These are phyloP conservation scores for Halcyon smyrnensis DNA, from an alignment of 2,797 vertebrate species.

Conservation along the genomic window DNA sequence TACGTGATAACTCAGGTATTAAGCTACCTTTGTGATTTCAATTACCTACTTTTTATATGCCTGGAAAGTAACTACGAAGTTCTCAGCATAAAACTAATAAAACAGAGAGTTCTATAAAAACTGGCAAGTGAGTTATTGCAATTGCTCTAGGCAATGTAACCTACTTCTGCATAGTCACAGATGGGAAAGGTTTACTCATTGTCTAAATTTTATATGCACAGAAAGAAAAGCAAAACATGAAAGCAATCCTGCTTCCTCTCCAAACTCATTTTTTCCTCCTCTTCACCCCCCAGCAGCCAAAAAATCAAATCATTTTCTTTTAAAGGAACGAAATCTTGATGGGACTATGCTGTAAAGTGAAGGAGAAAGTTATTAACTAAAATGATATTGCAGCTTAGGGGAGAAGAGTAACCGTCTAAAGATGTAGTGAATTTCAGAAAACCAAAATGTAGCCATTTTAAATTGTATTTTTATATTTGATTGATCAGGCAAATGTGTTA, in stretches of 20 bases:
- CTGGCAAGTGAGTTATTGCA: neutral
- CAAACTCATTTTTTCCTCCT: neutral
- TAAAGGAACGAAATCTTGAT: neutral
- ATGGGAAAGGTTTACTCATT: neutral
- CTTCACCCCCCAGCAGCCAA: neutral
- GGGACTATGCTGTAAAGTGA: neutral
- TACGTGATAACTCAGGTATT: neutral
- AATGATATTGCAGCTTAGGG: neutral
- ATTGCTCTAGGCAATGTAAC: neutral
- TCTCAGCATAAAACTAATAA: constrained; percentile 47
- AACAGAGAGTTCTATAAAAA: neutral
- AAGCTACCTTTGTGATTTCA: constrained; percentile 20
- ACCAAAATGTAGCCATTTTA: neutral
- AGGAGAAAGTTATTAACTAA: constrained; percentile 25
- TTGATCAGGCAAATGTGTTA: constrained; percentile 34
- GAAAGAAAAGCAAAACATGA: neutral
- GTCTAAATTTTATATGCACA: neutral
- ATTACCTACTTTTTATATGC: constrained; percentile 13
- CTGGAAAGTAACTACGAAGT: constrained; percentile 21
- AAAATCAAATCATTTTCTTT: neutral
- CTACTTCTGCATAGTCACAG: constrained; percentile 18
- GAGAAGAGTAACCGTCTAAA: neutral
- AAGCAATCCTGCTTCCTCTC: neutral
- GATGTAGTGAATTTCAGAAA: neutral
- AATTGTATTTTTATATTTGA: constrained; percentile 9